A percentile compares a stretch with the other conserved stretches of the same genome.
Conservation (phyloP, 2,888 invertebrate species). For the Epinotia demarniana region DNA sequence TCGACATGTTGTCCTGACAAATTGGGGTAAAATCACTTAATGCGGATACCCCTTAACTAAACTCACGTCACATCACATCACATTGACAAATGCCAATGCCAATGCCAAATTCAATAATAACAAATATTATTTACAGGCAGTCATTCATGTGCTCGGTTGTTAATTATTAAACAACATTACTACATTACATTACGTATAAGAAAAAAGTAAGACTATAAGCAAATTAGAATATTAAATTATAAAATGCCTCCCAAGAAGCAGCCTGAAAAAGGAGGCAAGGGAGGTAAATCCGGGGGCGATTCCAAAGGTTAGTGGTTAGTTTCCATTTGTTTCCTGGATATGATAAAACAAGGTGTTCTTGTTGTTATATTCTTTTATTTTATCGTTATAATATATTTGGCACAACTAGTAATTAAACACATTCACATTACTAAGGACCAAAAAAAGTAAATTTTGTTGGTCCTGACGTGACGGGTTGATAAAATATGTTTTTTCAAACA, state of each 20-base stretch:
- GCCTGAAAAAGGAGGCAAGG: slow-evolving; percentile 83
- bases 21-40: too few species aligned
- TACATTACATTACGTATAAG: background rate
- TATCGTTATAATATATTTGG: too few species aligned
- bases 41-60: too few species aligned
- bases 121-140: background rate
- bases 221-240: background rate
- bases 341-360: background rate
- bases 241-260: slow-evolving; percentile 91
- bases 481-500: too few species aligned
- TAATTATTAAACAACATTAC: background rate
- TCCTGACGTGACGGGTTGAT: too few species aligned
- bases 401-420: too few species aligned
- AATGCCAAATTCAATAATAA: background rate
- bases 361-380: too few species aligned
- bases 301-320: slow-evolving; percentile 67
- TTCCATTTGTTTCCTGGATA: background rate
- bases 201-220: background rate
- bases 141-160: background rate
- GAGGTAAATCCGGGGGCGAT: slow-evolving; percentile 71
- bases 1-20: too few species aligned
- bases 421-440: too few species aligned
- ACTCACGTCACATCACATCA: too few species aligned
- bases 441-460: too few species aligned
- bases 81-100: too few species aligned